Evolutionary conservation across 2,888 invertebrate species (phyloP).

Genomic region (Acrobasis suavella): DNA sequence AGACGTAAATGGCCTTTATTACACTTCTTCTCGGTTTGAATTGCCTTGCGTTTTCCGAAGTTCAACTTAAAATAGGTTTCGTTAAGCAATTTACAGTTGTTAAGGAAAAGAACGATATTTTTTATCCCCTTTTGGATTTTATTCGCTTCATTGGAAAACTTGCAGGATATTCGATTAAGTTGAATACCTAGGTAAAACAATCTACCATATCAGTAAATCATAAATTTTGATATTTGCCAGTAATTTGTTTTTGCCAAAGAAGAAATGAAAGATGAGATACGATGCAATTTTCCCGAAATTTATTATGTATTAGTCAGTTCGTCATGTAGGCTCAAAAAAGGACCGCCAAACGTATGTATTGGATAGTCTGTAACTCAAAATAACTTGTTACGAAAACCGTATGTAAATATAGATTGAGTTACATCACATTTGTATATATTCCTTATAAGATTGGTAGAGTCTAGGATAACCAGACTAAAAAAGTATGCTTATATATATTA

Average conservation of each 20-base stretch:
- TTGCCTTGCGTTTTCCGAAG: slow-evolving; percentile 24
- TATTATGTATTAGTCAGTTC: not conserved
- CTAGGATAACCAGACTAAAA: too few species aligned
- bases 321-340: not conserved
- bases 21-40: slow-evolving; percentile 22
- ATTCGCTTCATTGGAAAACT: not conserved
- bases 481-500: too few species aligned
- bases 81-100: slow-evolving; percentile 26
- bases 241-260: not conserved
- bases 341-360: not conserved
- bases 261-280: not conserved
- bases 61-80: slow-evolving; percentile 25
- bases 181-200: too few species aligned
- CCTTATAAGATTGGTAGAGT: too few species aligned
- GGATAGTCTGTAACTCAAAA: not conserved
- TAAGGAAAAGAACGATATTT: slow-evolving; percentile 19
- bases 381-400: not conserved
- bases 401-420: too few species aligned
- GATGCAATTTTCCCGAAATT: not conserved
- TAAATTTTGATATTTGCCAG: not conserved
- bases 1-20: slow-evolving; percentile 27
- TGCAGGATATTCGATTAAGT: not conserved
- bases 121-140: not conserved
- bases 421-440: too few species aligned
- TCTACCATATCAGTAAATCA: not conserved